phyloP scores from a whole-genome alignment of 2,797 vertebrate genomes.

The Mormyrops boulengeri region DNA sequence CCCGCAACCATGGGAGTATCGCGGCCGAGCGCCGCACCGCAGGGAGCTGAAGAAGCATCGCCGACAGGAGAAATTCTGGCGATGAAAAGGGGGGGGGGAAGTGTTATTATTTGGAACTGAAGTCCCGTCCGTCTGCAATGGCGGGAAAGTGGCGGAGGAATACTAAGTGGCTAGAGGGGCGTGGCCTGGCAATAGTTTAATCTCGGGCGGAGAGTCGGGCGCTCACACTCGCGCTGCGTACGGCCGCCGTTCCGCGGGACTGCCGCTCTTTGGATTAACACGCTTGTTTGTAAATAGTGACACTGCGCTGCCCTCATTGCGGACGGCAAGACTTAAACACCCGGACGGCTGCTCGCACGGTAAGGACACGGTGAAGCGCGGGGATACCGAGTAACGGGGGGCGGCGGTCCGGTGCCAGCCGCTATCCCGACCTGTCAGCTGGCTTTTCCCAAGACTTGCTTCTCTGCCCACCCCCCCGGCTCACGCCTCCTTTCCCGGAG shows the following conservation, averaged over 20 bases:
- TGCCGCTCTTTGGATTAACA: background rate
- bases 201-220: background rate
- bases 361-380: background rate
- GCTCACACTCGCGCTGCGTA: background rate
- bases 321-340: background rate
- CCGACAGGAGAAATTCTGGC: background rate
- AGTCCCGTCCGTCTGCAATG: slow-evolving; percentile 6
- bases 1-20: background rate
- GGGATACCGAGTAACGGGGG: background rate
- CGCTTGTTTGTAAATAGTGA: background rate
- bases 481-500: background rate
- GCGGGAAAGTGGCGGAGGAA: slow-evolving; percentile 43
- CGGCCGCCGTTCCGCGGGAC: background rate
- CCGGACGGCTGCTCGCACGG: background rate
- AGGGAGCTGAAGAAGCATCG: background rate
- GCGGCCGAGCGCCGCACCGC: background rate
- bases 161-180: background rate
- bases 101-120: background rate
- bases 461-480: background rate
- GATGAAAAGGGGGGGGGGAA: background rate
- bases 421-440: background rate
- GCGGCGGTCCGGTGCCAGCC: background rate
- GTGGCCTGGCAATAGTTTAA: background rate
- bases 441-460: background rate
- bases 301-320: background rate